These are phyloP conservation scores for Leptatherina wallacei DNA, from an alignment of 2,797 vertebrate genomes.

Conservation along the genomic window DNA sequence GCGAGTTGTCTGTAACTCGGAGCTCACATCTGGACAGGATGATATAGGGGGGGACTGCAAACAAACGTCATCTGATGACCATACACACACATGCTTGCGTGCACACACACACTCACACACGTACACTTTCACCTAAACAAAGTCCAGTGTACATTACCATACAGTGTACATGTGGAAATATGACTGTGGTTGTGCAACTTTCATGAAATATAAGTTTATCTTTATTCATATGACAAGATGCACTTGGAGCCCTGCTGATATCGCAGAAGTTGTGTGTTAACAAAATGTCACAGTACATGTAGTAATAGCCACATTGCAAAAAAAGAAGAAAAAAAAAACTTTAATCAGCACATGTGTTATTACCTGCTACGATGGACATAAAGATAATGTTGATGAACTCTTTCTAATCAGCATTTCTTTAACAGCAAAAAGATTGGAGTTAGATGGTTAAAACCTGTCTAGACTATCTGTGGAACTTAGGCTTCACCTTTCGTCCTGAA, in stretches of 20 bases:
- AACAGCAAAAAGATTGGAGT: constrained; percentile 22
- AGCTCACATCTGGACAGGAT: constrained; percentile 75
- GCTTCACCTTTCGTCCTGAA: constrained; percentile 52
- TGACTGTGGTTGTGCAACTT: constrained; percentile 60
- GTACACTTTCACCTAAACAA: constrained; percentile 73
- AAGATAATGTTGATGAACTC: constrained; percentile 8
- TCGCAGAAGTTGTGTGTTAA: neutral
- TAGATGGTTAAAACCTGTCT: constrained; percentile 43
- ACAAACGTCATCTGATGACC: constrained; percentile 82
- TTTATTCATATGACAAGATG: constrained; percentile 21
- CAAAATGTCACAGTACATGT: constrained; percentile 13
- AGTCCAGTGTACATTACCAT: constrained; percentile 79
- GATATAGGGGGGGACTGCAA: constrained; percentile 82
- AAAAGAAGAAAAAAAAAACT: neutral
- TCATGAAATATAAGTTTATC: constrained; percentile 42
- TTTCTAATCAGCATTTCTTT: constrained; percentile 30
- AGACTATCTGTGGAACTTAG: constrained; percentile 47
- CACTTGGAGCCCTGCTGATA: constrained; percentile 40
- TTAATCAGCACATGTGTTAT: neutral
- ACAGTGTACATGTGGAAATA: constrained; percentile 58
- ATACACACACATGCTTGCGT: constrained; percentile 55
- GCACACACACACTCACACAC: constrained; percentile 35
- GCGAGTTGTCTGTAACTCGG: constrained; percentile 79
- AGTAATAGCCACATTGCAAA: neutral
- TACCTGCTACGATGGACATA: neutral